Percentiles rank a stretch among this genome's conserved stretches.
These are phyloP conservation scores for Euura saliciscinereae DNA, from an alignment of 1,140 invertebrate genomes.

Conservation along the genomic window DNA sequence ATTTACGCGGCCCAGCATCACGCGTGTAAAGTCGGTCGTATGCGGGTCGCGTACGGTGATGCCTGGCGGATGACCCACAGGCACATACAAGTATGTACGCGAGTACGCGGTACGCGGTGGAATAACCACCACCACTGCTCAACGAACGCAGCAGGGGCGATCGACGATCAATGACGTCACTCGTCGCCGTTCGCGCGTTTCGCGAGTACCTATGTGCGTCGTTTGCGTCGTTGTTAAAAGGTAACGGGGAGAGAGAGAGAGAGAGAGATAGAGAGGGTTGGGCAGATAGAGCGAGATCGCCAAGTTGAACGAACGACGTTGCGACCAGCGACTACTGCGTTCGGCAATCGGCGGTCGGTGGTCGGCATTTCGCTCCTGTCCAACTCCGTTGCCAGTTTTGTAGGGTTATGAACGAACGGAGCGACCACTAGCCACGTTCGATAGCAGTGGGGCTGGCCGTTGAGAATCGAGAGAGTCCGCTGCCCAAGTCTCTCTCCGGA, in stretches of 20 bases:
- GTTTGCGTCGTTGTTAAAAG: no score
- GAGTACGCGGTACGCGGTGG: no score
- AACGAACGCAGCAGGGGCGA: neutral
- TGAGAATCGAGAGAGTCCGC: neutral
- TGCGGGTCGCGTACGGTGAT: neutral
- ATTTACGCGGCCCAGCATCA: neutral
- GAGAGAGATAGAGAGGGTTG: no score
- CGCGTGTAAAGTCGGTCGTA: neutral
- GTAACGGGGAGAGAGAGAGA: no score
- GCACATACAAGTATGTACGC: neutral
- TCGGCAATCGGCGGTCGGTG: no score
- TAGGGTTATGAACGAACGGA: neutral
- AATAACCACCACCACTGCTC: no score
- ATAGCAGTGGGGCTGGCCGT: neutral
- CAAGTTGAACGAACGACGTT: slow-evolving; percentile 2
- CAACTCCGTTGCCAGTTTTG: neutral
- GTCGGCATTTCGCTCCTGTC: no score
- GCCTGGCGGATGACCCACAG: neutral
- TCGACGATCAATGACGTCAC: neutral
- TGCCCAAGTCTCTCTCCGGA: neutral
- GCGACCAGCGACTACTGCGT: neutral
- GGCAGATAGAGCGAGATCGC: neutral
- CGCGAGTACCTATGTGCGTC: no score
- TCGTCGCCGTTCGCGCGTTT: neutral
- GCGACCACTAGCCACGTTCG: neutral